Conservation (phyloP, 2,113 vertebrate species). For the Corapipo altera region DNA sequence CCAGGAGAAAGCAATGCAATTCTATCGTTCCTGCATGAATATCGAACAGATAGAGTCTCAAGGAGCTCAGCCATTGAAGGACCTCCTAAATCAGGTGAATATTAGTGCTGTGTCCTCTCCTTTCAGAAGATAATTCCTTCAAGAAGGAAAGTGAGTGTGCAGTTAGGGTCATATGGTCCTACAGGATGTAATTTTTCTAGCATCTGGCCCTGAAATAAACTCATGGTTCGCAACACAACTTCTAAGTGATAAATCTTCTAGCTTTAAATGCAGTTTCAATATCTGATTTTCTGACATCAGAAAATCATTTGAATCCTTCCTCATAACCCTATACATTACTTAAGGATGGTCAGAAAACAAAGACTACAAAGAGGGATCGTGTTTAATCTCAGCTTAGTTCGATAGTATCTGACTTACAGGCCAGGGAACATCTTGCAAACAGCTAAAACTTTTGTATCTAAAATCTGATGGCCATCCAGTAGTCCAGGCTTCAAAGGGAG, state of each 20-base stretch:
- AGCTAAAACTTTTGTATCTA: not conserved
- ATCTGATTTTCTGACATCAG: not conserved
- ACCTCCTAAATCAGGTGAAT: constrained; percentile 83
- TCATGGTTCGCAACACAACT: not conserved
- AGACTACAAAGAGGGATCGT: not conserved
- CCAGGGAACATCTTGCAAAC: not conserved
- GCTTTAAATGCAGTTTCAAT: not conserved
- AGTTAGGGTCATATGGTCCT: not conserved
- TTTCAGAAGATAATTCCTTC: not conserved
- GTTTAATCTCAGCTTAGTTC: not conserved
- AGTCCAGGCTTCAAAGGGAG: not conserved
- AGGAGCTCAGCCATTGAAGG: constrained; percentile 78
- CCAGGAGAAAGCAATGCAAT: constrained; percentile 80
- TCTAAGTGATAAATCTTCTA: not conserved
- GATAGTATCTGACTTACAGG: not conserved
- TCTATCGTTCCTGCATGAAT: constrained; percentile 88
- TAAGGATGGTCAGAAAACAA: not conserved
- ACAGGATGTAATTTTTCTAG: not conserved
- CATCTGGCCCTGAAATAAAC: not conserved
- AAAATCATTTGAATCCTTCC: not conserved
- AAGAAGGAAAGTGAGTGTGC: not conserved
- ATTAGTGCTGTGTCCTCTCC: not conserved
- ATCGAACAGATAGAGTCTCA: constrained; percentile 73
- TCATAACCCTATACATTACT: not conserved
- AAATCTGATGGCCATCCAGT: not conserved